These are phyloP conservation scores for Drosophila pseudotalamancana DNA, from an alignment of 2,888 invertebrate genomes.

Conservation along the genomic window DNA sequence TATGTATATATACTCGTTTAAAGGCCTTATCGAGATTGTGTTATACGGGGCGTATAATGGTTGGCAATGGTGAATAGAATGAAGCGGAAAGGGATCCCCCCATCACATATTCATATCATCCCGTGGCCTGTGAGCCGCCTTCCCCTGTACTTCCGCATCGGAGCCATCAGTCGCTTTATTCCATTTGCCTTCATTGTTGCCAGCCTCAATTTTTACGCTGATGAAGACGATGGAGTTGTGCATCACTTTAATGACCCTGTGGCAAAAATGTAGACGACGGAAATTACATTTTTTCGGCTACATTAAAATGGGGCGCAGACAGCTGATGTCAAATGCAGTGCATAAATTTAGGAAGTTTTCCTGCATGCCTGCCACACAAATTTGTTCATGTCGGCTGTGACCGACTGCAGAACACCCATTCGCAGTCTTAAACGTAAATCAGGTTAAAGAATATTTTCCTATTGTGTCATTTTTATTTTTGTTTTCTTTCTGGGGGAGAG, in stretches of 20 bases:
- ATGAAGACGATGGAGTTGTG: conserved; percentile 69
- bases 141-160: conserved; percentile 44
- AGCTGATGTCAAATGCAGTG: conserved; percentile 73
- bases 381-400: neutral
- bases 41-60: conserved; percentile 47
- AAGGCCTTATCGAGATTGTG: neutral
- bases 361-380: conserved; percentile 30
- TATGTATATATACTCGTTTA: neutral
- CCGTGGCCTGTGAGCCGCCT: neutral
- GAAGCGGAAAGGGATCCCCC: neutral
- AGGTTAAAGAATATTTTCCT: no score
- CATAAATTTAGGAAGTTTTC: conserved; percentile 34
- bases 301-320: conserved; percentile 73
- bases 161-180: conserved; percentile 29
- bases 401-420: neutral
- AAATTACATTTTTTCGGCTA: conserved; percentile 81
- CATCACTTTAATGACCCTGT: conserved; percentile 61
- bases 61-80: conserved; percentile 4
- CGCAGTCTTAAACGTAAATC: no score
- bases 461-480: no score
- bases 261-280: conserved; percentile 61
- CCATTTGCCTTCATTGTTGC: conserved; percentile 31
- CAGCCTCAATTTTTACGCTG: conserved; percentile 63
- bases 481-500: no score
- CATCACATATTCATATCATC: conserved; percentile 3